These are phyloP conservation scores for Oscarella lobularis DNA, from an alignment of 37 sponge, comb jelly and placozoan genomes.

Conservation along the genomic window DNA sequence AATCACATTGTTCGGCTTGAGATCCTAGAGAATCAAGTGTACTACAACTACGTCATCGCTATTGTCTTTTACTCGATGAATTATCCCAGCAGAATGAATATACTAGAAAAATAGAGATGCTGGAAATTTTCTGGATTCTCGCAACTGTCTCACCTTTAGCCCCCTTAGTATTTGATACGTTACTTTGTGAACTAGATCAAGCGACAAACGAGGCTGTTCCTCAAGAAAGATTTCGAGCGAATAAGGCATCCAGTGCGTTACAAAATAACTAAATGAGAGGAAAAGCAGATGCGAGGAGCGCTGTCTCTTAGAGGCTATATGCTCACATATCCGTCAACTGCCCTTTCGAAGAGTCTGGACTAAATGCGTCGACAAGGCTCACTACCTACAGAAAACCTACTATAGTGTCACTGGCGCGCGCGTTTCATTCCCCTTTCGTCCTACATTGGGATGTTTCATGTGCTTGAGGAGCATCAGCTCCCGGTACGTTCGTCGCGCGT, in stretches of 20 bases:
- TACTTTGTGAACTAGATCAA: conserved; percentile 86
- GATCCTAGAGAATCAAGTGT: background rate
- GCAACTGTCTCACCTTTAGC: conserved; percentile 22
- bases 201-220: conserved; percentile 54
- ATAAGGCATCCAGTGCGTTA: conserved; percentile 85
- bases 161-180: conserved; percentile 91
- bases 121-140: background rate
- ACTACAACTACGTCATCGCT: background rate
- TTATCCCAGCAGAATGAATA: conserved; percentile 79
- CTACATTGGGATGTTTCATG: background rate
- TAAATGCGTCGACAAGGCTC: background rate
- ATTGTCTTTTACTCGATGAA: conserved; percentile 64
- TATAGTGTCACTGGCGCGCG: background rate
- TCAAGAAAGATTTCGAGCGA: conserved; percentile 82
- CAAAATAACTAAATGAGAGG: conserved; percentile 57
- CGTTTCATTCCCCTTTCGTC: background rate
- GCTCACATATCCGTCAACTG: background rate
- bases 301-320: background rate
- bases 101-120: conserved; percentile 19
- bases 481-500: background rate
- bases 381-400: background rate
- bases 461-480: background rate
- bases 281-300: no score
- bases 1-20: background rate
- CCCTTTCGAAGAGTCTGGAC: background rate